Base-by-base conservation (phyloP, 1,140 invertebrate genomes). In the Polyergus mexicanus region DNA sequence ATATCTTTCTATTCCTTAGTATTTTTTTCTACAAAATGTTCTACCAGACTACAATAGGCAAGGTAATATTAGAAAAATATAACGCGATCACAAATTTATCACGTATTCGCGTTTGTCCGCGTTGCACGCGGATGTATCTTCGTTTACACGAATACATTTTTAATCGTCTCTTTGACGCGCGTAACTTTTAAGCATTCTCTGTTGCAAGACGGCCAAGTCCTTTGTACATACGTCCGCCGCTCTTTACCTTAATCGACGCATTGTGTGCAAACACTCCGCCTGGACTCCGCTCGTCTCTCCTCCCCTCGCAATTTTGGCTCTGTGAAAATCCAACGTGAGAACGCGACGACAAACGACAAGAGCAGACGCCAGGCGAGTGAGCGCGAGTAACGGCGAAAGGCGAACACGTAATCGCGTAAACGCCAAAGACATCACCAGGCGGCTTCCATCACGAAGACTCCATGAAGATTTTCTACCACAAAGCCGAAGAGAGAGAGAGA, bases 211-310 rank as follows among this genome's bases (percentile, higher is more conserved):
- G 41, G 8, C n/a, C 7, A 58, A 19, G 54, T 72, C 66, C 78
- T 83, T 83, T 83, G 78, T 83, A 63, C 68, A 47, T 69, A 60
- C 78, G 54, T 28, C 62, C 8, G 54, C 13, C 54, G 54, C 54
- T 81, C 54, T 81, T 72, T 60, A 35, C 78, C 54, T 83, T 83
- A 83, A 83, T 74, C 78, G 78, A 74, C 54, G 78, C 78, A 83
- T 83, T 72, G 78, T 83, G 22, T 6, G 68, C 10, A 16, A 44
- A 25, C 54, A 44, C 38, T 47, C 38, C 8, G 11, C 13, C 68
- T 44, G 38, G 19, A 51, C 10, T 32, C 32, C 32, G 32, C 32
- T 8, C 25, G 7, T 81, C 25, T n/a, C 32, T 41, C 19, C 19
- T 60, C 54, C 56, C 54, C 25, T 58, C 19, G 78, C 38, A 83